Evolutionary conservation across 1,140 invertebrate genomes (phyloP), one percentile per base, ranked within the genome.

Genomic region (Lordiphosa stackelbergi): DNA sequence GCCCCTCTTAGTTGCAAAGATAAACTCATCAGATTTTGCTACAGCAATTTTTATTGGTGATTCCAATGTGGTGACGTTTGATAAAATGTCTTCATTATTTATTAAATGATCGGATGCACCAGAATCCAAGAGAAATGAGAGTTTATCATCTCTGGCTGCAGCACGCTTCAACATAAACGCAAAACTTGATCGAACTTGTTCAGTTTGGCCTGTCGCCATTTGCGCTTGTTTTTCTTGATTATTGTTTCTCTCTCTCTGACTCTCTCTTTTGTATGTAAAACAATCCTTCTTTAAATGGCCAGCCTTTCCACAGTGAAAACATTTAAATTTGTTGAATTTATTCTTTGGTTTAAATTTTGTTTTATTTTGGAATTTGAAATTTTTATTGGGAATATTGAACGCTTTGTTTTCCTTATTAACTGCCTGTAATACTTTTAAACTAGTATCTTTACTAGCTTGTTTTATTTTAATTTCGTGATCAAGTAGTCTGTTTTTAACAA

Each of bases 11-110:
- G 36, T 38, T 11, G 36, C 36, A 5, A 38, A 12, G 2, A 38
- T 38, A 22, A n/a, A 46, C 13, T 46, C 43, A 13, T 49, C 10
- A 8, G 31, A 48, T 31, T 55, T 45, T 19, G 16, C 36, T 24
- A 16, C 40, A 43, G 36, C 36, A 38, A 38, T 12, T 38, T 37
- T 37, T 11, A 37, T 37, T 10, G 36, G 36, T 9, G 36, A 37
- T 37, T 37, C 36, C 5, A 37, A 9, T 37, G 36, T 10, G 11
- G 8, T 37, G 36, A 37, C 4, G 36, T 37, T 38, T 4, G 36
- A 38, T 11, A n/a, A 11, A 3, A 38, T 8, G 5, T 12, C 5
- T 12, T 12, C 36, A 38, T 38, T 38, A 38, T 38, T 38, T 11
- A 38, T 38, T 38, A 38, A 11, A 11, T 38, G 36, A 6, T 38